Percentiles rank a stretch among this genome's conserved stretches.
Evolutionary conservation across 2,797 vertebrate genomes (phyloP).

Genomic region (Remorina albescens): DNA sequence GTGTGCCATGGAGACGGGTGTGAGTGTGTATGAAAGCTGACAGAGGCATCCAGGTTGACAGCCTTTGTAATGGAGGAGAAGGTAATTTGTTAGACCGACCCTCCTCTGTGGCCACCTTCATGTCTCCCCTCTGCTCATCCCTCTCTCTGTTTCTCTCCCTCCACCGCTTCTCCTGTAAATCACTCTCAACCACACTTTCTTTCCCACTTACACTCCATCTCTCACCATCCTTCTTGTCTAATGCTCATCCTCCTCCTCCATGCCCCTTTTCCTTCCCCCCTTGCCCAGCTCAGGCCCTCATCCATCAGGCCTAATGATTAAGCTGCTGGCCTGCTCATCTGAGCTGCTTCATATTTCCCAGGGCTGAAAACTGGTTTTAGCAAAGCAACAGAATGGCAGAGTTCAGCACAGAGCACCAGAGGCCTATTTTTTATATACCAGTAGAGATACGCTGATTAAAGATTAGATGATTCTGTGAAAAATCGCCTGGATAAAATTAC

Average conservation of each 20-base stretch:
- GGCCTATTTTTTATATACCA: not conserved
- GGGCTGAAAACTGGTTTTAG: conserved; percentile 59
- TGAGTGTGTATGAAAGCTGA: conserved; percentile 85
- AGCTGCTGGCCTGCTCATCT: conserved; percentile 76
- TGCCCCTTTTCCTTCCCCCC: conserved; percentile 47
- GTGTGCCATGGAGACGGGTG: conserved; percentile 54
- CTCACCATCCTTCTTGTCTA: conserved; percentile 57
- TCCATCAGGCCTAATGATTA: conserved; percentile 84
- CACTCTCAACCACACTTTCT: conserved; percentile 66
- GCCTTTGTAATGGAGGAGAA: conserved; percentile 85
- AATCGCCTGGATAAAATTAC: not conserved
- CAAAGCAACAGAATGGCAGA: conserved; percentile 36
- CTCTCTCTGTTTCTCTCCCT: conserved; percentile 79
- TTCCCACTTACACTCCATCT: conserved; percentile 63
- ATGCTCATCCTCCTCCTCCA: conserved; percentile 41
- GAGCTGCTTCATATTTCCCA: conserved; percentile 70
- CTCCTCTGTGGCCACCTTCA: conserved; percentile 77
- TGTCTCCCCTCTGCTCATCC: conserved; percentile 82
- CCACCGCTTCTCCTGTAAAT: conserved; percentile 74
- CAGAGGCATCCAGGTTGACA: conserved; percentile 83
- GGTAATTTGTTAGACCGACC: conserved; percentile 88
- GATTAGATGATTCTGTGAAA: not conserved
- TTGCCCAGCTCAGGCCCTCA: conserved; percentile 61
- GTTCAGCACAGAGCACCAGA: conserved; percentile 23
- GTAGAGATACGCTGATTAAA: conserved; percentile 6